Evolutionary conservation across 2,888 invertebrate genomes (phyloP).

Genomic region (Epinotia demarniana): DNA sequence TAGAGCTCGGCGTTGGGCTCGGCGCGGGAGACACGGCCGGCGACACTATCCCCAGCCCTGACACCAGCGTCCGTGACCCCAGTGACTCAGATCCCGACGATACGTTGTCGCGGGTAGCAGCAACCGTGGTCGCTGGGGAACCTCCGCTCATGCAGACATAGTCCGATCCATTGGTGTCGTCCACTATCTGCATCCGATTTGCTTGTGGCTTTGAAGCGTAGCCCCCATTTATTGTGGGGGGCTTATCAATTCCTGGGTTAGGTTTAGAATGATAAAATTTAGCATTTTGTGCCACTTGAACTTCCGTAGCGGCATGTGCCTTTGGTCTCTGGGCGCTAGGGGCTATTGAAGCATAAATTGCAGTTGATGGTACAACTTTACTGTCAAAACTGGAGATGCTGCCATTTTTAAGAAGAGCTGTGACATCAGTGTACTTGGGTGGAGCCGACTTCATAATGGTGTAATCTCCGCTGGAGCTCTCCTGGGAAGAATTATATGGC

Average conservation of each 20-base stretch:
- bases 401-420: constrained; percentile 72
- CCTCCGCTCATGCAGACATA: constrained; percentile 95
- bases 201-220: constrained; percentile 63
- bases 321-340: constrained; percentile 83
- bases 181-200: constrained; percentile 82
- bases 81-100: constrained; percentile 73
- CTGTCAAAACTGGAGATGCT: constrained; percentile 73
- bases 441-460: constrained; percentile 81
- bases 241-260: constrained; percentile 77
- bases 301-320: constrained; percentile 82
- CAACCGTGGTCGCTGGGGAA: constrained; percentile 79
- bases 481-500: constrained; percentile 67
- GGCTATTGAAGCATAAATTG: constrained; percentile 82
- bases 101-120: constrained; percentile 76
- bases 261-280: constrained; percentile 85
- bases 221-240: constrained; percentile 67
- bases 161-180: constrained; percentile 91
- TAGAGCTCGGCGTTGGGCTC: constrained; percentile 87
- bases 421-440: constrained; percentile 79
- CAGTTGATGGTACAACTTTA: constrained; percentile 79
- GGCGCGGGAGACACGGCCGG: constrained; percentile 85
- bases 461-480: constrained; percentile 74
- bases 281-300: constrained; percentile 82
- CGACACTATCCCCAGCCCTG: constrained; percentile 78
- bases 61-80: constrained; percentile 72